Evolutionary conservation across 2,888 invertebrate genomes (phyloP).

Genomic region (Heliconius charithonia): DNA sequence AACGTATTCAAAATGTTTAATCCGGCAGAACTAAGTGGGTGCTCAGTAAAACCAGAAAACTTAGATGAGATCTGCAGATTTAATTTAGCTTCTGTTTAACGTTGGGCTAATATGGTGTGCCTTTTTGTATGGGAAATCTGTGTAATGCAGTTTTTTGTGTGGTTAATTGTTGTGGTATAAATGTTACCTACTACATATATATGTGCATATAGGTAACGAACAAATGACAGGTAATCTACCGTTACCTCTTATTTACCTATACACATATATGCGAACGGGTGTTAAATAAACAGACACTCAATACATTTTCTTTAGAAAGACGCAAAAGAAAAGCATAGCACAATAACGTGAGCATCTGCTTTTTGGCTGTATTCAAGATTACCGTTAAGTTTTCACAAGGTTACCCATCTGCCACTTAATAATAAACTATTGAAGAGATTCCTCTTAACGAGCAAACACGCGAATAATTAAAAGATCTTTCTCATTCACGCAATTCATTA

Average conservation of each 20-base stretch:
- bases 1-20: constrained; percentile 56
- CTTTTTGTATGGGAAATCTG: constrained; percentile 31
- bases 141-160: background rate
- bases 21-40: constrained; percentile 57
- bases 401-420: constrained; percentile 42
- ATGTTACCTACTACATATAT: background rate
- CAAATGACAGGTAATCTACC: too few species aligned
- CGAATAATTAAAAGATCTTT: constrained; percentile 42
- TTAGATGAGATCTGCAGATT: constrained; percentile 42
- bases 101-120: constrained; percentile 27
- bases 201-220: background rate
- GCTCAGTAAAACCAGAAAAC: constrained; percentile 59
- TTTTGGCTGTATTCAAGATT: constrained; percentile 6
- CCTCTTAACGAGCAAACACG: constrained; percentile 36
- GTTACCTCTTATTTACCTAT: too few species aligned
- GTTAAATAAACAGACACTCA: background rate
- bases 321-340: background rate
- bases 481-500: constrained; percentile 37
- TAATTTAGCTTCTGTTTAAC: constrained; percentile 40
- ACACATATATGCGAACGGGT: background rate
- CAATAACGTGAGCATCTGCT: constrained; percentile 17
- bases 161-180: background rate
- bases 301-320: background rate
- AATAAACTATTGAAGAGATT: constrained; percentile 35
- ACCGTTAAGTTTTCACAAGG: constrained; percentile 48